Base-by-base conservation (phyloP, 2,888 invertebrate species). In the Anthrax anthrax region DNA sequence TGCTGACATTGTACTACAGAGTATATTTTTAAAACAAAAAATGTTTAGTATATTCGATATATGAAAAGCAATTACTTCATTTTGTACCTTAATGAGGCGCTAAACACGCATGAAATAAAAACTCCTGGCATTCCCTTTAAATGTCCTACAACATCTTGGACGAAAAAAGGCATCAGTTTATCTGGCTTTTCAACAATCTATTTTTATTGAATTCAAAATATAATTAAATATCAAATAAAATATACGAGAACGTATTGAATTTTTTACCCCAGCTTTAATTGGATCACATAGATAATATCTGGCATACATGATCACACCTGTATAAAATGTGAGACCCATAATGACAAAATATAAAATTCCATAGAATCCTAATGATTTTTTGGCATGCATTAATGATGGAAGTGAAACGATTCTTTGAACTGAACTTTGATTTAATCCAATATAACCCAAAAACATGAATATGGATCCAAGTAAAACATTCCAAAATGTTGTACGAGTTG, bases 351-450 rank as follows among this genome's bases (percentile, higher is more conserved):
- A 71, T 2, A 77, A 78, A 34, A 72, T 43, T 12, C 72, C 73
- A 54, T 77, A 78, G 36, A 77, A 56, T 12, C 67, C 58, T 17
- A 78, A 57, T 2, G 76, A 66, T 55, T 66, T 63, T 66, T 72
- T 71, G 16, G 80, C 79, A 55, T 74, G 70, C 50, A 60, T 69
- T 42, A 76, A 62, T 1, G 73, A 71, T 2, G 77, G 73, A 47
- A 82, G 65, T 1, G 81, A 75, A 32, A 79, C 71, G 51, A 81
- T 78, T 50, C 82, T 70, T 56, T 84, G 83, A 1, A 84, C 80
- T 71, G 80, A 80, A 43, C 79, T 78, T 63, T 84, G 84, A 65
- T 81, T 80, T 13, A 80, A 73, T 14, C 79, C 73, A 56, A 81
- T 77, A 56, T 79, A 76, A 1, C 77, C 70, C 10, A 76, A 70